These are phyloP conservation scores for Acanthiza pusilla DNA, from an alignment of 2,797 vertebrate genomes.

Conservation along the genomic window DNA sequence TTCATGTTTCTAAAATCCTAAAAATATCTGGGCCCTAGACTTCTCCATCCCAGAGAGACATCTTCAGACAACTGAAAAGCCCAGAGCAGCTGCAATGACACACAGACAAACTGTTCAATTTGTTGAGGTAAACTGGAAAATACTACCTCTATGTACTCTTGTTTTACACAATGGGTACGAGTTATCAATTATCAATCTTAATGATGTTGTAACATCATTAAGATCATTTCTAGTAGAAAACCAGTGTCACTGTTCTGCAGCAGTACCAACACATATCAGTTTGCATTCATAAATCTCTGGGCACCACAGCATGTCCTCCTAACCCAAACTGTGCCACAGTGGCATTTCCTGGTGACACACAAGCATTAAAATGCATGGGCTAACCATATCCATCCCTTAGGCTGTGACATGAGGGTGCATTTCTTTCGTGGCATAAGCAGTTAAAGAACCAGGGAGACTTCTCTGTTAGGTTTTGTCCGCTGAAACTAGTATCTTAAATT, in stretches of 20 bases:
- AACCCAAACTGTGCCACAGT: accelerated
- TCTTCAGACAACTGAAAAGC: background rate
- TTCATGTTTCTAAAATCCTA: background rate
- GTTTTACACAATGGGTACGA: background rate
- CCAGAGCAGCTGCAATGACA: background rate
- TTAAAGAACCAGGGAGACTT: background rate
- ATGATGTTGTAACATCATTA: background rate
- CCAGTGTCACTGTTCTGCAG: background rate
- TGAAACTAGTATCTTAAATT: background rate
- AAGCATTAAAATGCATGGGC: background rate
- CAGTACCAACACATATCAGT: background rate
- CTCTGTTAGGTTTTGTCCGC: background rate
- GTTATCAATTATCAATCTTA: no score
- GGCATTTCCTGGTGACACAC: background rate
- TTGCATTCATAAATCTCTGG: background rate
- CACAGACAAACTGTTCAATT: background rate
- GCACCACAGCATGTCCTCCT: background rate
- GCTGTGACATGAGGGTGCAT: accelerated
- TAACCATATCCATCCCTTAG: background rate
- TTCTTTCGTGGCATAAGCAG: background rate
- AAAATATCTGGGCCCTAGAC: background rate
- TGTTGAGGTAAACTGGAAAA: background rate
- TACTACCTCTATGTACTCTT: background rate
- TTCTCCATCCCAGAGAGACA: background rate
- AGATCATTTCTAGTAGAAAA: background rate